Evolutionary conservation across 2,113 vertebrate species (phyloP).

Genomic region (Galemys pyrenaicus): DNA sequence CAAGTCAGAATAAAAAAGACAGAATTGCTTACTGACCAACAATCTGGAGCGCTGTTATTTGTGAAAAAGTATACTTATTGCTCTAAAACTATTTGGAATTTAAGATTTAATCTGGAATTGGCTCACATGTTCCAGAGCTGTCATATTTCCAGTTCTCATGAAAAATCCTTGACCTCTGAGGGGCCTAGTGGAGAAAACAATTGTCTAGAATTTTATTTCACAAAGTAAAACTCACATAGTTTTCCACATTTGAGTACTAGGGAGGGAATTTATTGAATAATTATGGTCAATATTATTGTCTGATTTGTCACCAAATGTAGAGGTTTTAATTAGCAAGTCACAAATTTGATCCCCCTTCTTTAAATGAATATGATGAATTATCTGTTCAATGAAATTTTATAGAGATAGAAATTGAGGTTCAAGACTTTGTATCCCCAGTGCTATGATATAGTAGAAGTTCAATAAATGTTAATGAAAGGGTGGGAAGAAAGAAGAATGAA

Average conservation of each 20-base stretch:
- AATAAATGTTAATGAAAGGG: background rate
- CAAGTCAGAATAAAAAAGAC: background rate
- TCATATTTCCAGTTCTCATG: background rate
- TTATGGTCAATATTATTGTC: background rate
- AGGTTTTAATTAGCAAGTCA: background rate
- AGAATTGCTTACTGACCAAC: background rate
- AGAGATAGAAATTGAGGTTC: background rate
- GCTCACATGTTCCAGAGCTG: background rate
- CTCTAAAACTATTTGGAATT: background rate
- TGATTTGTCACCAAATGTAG: background rate
- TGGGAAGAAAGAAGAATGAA: too few relatives aligned
- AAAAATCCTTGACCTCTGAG: background rate
- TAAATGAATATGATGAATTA: background rate
- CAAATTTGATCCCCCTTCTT: background rate
- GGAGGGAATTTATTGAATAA: background rate
- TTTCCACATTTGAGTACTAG: background rate
- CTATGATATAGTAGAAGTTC: background rate
- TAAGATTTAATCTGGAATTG: background rate
- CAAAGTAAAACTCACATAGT: background rate
- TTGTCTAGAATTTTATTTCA: background rate
- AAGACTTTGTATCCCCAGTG: background rate
- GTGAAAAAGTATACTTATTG: background rate
- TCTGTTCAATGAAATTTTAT: background rate
- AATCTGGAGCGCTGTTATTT: background rate
- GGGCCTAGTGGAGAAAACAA: background rate